Base-by-base conservation (phyloP, 2,113 vertebrate genomes). In the Onychostruthus taczanowskii region DNA sequence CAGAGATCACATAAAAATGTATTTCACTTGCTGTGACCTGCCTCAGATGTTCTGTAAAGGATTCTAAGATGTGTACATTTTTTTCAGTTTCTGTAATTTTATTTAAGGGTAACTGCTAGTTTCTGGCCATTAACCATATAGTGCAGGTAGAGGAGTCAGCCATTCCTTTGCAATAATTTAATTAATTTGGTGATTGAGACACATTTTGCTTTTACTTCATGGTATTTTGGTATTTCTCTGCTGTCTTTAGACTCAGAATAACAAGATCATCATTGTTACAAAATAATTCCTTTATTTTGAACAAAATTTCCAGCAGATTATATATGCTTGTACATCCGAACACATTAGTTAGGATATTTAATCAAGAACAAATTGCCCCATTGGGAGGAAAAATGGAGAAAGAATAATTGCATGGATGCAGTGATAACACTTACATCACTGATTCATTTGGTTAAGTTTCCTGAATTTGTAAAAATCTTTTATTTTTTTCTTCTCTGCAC, bases 401-500 rank as follows among this genome's bases (percentile, higher is more conserved):
- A 69, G 31, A 90, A 16, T n/a, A 62, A 53, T 70, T 35, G 35
- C 4, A 4, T 53, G 26, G 10, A 4, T 27, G 20, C 1, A 2
- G 20, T 30, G 16, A 20, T 82, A 69, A 52, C 31, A 7, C 17
- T 17, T 44, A 18, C 13, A 4, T 31, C 39, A 58, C 4, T 70
- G 47, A 78, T 58, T 17, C 3, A 17, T 47, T 70, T 55, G 20
- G 20, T 55, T 56, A 82, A 50, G 21, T 62, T 89, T 91, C 20
- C 52, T 64, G 41, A 64, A 63, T 77, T 67, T 75, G 6, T 89
- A 49, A 93, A 49, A 88, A 27, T 26, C 16, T 41, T 78, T 52
- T 72, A 84, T 94, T 94, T 94, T 94, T 78, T 52, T 15, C 63
- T 94, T 7, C n/a, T 84, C 80, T 95, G 39, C 80, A 35, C 81